A percentile compares a stretch with the other conserved stretches of the same genome.
These are phyloP conservation scores for Tokudaia muenninki DNA, from an alignment of 2,797 vertebrate species.

Conservation along the genomic window DNA sequence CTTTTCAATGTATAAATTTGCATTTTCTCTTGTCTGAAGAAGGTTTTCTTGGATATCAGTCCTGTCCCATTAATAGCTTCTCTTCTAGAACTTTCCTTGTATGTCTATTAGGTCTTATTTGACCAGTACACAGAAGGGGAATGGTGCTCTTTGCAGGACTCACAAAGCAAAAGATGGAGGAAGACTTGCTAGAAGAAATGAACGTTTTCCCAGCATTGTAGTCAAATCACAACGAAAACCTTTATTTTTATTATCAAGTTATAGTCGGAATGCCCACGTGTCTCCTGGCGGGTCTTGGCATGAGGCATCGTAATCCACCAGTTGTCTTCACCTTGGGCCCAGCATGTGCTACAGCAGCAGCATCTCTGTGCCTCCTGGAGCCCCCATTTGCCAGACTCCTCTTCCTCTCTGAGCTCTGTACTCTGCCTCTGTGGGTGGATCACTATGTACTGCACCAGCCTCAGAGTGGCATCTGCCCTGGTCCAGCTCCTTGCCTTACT, in stretches of 20 bases:
- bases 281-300: background rate
- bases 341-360: background rate
- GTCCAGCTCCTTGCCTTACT: background rate
- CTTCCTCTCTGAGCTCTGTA: background rate
- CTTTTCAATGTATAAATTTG: background rate
- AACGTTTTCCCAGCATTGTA: background rate
- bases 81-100: background rate
- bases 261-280: background rate
- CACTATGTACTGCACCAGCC: no score
- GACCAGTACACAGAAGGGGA: background rate
- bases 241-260: background rate
- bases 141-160: background rate
- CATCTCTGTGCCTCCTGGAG: no score
- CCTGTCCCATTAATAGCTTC: background rate
- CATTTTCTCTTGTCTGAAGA: background rate
- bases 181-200: slow-evolving; percentile 14
- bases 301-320: background rate
- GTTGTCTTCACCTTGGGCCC: background rate
- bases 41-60: background rate
- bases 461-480: background rate
- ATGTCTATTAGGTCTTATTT: background rate
- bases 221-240: background rate
- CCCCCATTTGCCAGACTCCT: background rate
- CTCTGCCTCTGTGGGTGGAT: background rate
- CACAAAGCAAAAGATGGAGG: background rate